Evolutionary conservation across 2,888 invertebrate species (phyloP).

Genomic region (Scaptomyza flava): DNA sequence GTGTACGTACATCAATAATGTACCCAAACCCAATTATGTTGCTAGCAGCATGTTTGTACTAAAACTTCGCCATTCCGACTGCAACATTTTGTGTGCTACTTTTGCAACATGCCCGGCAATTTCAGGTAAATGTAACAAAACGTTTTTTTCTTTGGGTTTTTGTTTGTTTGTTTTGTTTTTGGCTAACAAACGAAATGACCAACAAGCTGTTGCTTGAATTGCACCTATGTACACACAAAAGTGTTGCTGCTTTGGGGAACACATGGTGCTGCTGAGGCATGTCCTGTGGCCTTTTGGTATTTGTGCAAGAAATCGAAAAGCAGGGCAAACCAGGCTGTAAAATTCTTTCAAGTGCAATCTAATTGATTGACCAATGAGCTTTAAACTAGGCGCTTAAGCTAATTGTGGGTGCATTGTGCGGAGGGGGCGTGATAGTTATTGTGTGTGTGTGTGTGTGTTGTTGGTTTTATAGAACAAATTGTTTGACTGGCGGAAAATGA

Average conservation of each 20-base stretch:
- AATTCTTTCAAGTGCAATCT: conserved; percentile 35
- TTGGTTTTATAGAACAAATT: conserved; percentile 32
- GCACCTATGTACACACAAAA: not conserved
- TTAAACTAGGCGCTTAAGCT: conserved; percentile 11
- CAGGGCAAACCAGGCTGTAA: conserved; percentile 38
- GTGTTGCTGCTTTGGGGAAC: conserved; percentile 15
- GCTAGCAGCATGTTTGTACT: conserved; percentile 17
- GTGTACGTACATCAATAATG: conserved; percentile 6
- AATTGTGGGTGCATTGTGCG: conserved; percentile 16
- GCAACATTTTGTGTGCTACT: not conserved
- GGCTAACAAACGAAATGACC: conserved; percentile 23
- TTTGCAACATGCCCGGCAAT: not conserved
- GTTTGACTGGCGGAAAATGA: conserved; percentile 37
- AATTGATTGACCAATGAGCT: conserved; percentile 55
- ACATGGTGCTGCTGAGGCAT: conserved; percentile 20
- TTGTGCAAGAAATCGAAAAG: conserved; percentile 56
- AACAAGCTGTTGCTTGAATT: conserved; percentile 62
- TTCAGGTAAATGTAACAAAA: conserved; percentile 5
- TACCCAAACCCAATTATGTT: not conserved
- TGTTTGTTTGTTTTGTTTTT: not conserved
- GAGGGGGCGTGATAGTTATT: conserved; percentile 4
- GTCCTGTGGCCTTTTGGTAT: conserved; percentile 35
- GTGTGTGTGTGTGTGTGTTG: conserved; percentile 5
- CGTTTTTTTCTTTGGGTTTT: not conserved
- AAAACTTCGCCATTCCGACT: not conserved